Evolutionary conservation across 2,113 vertebrate species (phyloP).

Genomic region (Menidia beryllina): DNA sequence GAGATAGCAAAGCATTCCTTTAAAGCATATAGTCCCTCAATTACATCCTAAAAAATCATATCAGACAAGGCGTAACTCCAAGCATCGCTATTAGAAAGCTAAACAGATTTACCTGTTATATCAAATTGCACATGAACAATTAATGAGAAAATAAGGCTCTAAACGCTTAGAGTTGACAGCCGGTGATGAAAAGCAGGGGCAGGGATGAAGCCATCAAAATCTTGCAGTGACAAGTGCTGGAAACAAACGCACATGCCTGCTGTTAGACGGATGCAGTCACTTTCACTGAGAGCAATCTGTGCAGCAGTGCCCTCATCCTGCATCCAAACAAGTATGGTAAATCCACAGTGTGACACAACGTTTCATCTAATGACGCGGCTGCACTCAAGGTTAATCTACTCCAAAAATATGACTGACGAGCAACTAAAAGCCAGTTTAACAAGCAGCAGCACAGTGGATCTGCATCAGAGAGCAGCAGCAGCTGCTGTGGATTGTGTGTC

Average conservation of each 20-base stretch:
- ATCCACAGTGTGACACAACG: slow-evolving; percentile 26
- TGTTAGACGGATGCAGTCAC: slow-evolving; percentile 21
- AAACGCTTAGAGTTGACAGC: not conserved
- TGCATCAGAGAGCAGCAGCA: slow-evolving; percentile 13
- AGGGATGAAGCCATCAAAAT: not conserved
- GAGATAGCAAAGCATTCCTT: slow-evolving; percentile 50
- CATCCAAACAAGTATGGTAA: slow-evolving; percentile 60
- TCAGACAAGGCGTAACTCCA: not conserved
- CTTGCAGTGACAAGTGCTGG: not conserved
- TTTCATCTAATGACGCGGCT: slow-evolving; percentile 2
- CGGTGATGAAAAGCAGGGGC: not conserved
- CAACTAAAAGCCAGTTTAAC: slow-evolving; percentile 34
- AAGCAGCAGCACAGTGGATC: slow-evolving; percentile 23
- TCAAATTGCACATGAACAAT: not conserved
- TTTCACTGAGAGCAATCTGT: slow-evolving; percentile 60
- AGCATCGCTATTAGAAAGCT: not conserved
- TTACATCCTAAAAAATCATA: slow-evolving; percentile 4
- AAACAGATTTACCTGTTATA: not conserved
- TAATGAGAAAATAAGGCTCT: not conserved
- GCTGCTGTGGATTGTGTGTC: not conserved
- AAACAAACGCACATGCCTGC: slow-evolving; percentile 19
- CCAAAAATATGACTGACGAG: slow-evolving; percentile 34
- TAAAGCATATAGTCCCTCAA: slow-evolving; percentile 26
- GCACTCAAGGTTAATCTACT: slow-evolving; percentile 23
- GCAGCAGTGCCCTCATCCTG: slow-evolving; percentile 57